Evolutionary conservation across 2,888 invertebrate genomes (phyloP).

Genomic region (Itoplectis maculator): DNA sequence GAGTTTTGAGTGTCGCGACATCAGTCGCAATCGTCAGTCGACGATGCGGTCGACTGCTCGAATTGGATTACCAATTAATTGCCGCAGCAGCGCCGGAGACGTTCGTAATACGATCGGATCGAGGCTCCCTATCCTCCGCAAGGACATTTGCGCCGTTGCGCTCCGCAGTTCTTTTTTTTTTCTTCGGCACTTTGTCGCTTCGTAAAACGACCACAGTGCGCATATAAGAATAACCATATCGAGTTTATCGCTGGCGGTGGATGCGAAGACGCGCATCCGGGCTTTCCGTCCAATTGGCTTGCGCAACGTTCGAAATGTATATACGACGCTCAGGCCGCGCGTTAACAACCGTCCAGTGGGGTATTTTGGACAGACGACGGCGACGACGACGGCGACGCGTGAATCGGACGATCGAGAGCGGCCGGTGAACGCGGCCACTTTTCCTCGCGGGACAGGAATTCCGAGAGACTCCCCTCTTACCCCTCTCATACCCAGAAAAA

Average conservation of each 20-base stretch:
- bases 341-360: background rate
- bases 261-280: background rate
- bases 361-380: conserved; percentile 9
- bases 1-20: background rate
- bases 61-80: conserved; percentile 61
- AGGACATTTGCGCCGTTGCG: background rate
- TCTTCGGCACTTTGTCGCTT: background rate
- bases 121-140: background rate
- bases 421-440: background rate
- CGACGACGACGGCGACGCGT: conserved; percentile 2
- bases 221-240: background rate
- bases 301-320: background rate
- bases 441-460: background rate
- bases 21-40: background rate
- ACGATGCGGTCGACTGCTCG: conserved; percentile 14
- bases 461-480: background rate
- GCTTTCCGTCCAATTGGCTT: background rate
- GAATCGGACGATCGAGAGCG: background rate
- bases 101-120: conserved; percentile 50
- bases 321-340: background rate
- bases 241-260: background rate
- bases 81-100: conserved; percentile 12
- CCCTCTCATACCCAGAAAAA: conserved; percentile 12
- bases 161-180: background rate
- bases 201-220: background rate